Base-by-base conservation (phyloP, 2,113 vertebrate species). In the Leptodactylus fuscus region DNA sequence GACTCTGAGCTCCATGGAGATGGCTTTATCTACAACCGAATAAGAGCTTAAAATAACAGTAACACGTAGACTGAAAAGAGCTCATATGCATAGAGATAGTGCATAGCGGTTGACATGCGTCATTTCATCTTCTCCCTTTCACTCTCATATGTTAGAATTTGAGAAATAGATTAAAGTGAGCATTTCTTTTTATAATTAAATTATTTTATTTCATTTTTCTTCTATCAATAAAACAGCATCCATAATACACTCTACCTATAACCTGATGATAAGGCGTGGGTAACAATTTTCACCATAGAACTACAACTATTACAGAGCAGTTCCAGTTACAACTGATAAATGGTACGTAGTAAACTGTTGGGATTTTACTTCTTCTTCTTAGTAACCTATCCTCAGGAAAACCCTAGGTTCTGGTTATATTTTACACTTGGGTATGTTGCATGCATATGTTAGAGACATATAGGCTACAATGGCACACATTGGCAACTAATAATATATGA, bases 1-100 rank as follows among this genome's bases (percentile, higher is more conserved):
- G 32, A 60, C 53, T 80, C 77, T n/a, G n/a, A 80, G 55, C 77
- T 80, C 77, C 77, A 80, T 80, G 77, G 77, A 80, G 77, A 80
- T 80, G 53, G 36, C 53, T 79, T 58, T 79, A 22, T 58, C 51
- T 79, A 55, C 38, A 79, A 58, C 53, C 8, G 53, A n/a, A 44
- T 27, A 29, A 16, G n/a, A 80, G 55, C 77, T 80, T 80, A 62
- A 80, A 80, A 80, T 41, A 44, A 41, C 77, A 80, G 51, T 27
- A 60, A 62, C 12, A 62, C 48, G 27, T 13, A 48, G 34, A 80
- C 1, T 44, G 53, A 44, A 80, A 44, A 80, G 2, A 24, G n/a
- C 36, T 44, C 22, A 44, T 27, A 80, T 62, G 55, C 53, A 79
- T 24, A 79, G 11, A 38, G 76, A 80, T 18, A 80, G 53, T 18